phyloP scores from a whole-genome alignment of 2,888 invertebrate genomes.

The Horisme vitalbata region DNA sequence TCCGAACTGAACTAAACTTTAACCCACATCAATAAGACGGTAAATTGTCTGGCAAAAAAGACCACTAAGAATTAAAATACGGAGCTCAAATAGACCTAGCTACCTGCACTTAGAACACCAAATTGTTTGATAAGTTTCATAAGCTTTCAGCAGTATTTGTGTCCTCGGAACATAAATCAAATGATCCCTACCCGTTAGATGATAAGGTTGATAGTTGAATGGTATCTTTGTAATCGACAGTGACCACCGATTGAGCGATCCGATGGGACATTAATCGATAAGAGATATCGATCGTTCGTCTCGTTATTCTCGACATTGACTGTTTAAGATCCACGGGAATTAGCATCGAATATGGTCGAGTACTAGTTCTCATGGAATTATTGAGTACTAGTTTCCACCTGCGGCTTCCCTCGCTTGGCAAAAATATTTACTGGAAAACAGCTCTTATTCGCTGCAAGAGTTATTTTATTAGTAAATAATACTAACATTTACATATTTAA shows the following conservation, averaged over 20 bases:
- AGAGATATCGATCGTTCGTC: conserved; percentile 55
- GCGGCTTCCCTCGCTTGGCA: too few relatives aligned
- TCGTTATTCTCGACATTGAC: conserved; percentile 61
- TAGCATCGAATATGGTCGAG: conserved; percentile 28
- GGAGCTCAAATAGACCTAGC: too few relatives aligned
- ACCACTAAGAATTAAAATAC: too few relatives aligned
- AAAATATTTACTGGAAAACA: too few relatives aligned
- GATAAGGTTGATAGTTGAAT: conserved; percentile 42
- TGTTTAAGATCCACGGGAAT: conserved; percentile 33
- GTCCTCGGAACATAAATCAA: conserved; percentile 7
- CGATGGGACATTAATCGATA: conserved; percentile 56
- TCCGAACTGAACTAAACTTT: neutral
- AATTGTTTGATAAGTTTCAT: conserved; percentile 30
- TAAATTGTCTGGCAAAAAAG: too few relatives aligned
- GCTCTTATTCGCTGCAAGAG: too few relatives aligned
- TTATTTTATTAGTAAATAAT: too few relatives aligned
- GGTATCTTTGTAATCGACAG: conserved; percentile 54
- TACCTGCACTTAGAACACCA: conserved; percentile 27
- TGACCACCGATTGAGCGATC: conserved; percentile 67
- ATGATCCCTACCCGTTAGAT: conserved; percentile 17
- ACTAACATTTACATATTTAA: too few relatives aligned
- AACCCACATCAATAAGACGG: too few relatives aligned
- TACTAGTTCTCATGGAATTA: conserved; percentile 28
- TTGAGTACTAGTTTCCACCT: too few relatives aligned
- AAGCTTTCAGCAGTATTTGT: neutral